phyloP scores from a whole-genome alignment of 2,888 invertebrate species.

The Seladonia tumulorum region DNA sequence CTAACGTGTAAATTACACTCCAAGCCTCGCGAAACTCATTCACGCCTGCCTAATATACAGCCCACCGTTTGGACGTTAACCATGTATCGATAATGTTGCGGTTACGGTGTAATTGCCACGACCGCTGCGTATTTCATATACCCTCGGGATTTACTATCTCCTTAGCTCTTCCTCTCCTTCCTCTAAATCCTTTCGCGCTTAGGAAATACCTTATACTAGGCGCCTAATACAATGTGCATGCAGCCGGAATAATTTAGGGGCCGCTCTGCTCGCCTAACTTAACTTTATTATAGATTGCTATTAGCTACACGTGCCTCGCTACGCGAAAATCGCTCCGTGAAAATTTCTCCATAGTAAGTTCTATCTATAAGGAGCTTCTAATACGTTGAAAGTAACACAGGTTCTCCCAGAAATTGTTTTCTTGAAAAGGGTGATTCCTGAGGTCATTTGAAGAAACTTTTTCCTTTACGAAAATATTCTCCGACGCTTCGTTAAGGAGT shows the following conservation, averaged over 20 bases:
- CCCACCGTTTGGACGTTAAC: background rate
- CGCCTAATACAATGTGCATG: background rate
- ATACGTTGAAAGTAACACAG: no score
- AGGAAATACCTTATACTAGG: background rate
- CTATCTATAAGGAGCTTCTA: no score
- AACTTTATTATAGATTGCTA: background rate
- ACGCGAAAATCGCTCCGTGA: background rate
- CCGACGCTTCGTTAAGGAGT: no score
- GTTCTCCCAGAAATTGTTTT: no score
- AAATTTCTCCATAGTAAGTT: background rate
- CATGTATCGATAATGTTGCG: background rate
- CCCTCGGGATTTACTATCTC: background rate
- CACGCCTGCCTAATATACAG: background rate
- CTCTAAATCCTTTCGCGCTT: background rate
- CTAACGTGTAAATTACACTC: slow-evolving; percentile 19
- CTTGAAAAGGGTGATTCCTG: no score
- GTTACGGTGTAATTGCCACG: slow-evolving; percentile 7
- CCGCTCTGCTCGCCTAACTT: background rate
- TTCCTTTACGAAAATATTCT: no score
- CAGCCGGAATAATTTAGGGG: background rate
- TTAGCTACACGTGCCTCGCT: background rate
- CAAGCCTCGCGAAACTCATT: background rate
- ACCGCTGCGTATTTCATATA: slow-evolving; percentile 5
- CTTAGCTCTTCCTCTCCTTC: background rate
- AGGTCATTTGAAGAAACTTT: no score